Conservation (phyloP, 1,140 invertebrate genomes). For the Drosophila prosaltans region DNA sequence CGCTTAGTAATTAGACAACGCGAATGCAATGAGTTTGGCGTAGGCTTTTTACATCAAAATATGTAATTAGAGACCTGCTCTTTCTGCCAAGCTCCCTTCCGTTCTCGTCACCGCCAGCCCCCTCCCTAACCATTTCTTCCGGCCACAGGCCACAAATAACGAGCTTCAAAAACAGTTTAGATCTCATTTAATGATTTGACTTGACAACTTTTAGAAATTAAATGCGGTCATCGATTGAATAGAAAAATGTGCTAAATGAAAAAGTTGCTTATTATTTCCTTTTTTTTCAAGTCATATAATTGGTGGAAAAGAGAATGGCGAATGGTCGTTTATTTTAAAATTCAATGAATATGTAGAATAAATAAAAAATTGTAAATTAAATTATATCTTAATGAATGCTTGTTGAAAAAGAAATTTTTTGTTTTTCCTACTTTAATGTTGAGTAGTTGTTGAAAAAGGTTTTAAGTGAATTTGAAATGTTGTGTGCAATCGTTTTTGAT, state of each 20-base stretch:
- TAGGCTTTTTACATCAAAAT: slow-evolving; percentile 14
- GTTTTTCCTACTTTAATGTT: neutral
- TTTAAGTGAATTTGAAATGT: slow-evolving; percentile 5
- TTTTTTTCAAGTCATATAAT: neutral
- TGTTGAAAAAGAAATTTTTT: neutral
- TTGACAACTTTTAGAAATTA: slow-evolving; percentile 29
- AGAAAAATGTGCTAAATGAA: slow-evolving; percentile 3
- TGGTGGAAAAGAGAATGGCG: too few species aligned
- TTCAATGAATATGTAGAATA: too few species aligned
- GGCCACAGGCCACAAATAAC: slow-evolving; percentile 30
- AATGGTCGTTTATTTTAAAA: too few species aligned
- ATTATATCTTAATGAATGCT: neutral
- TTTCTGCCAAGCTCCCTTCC: neutral
- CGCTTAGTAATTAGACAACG: slow-evolving; percentile 70
- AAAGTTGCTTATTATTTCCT: neutral
- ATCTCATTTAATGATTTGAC: slow-evolving; percentile 52
- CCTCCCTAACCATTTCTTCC: slow-evolving; percentile 34
- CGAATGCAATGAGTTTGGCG: slow-evolving; percentile 1
- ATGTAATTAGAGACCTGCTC: slow-evolving; percentile 18
- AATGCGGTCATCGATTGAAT: slow-evolving; percentile 13
- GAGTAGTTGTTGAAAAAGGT: neutral
- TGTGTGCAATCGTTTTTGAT: neutral
- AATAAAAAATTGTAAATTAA: too few species aligned
- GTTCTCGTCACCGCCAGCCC: neutral
- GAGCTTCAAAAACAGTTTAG: slow-evolving; percentile 44